Base-by-base conservation (phyloP, 2,797 vertebrate genomes). In the Novumbra hubbsi region DNA sequence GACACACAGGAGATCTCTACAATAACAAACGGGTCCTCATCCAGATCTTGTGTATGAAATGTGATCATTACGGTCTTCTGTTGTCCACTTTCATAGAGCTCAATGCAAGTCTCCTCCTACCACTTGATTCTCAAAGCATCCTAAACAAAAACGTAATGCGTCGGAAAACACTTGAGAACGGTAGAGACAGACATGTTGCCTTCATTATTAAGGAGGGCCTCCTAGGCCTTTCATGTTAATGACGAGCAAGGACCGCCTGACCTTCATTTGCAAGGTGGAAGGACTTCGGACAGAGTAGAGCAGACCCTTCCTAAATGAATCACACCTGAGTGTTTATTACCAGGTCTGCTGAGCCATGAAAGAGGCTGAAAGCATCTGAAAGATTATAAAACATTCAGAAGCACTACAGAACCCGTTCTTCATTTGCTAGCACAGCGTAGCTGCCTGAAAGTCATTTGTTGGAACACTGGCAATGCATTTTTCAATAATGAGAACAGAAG, bases 271-370 rank as follows among this genome's bases (percentile, higher is more conserved):
- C 80, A 71, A 48, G 77, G 79, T 60, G 27, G 27, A 30, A 49
- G 75, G 70, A 55, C 4, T 7, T n/a, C 19, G 4, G 75, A 68
- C 74, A 71, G 73, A 84, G 73, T 21, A 21, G 2, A 60, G 21
- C 55, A 60, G 55, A 9, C 70, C 74, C 73, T 81, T 60, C 28
- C 71, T 79, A 87, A 86, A 81, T 80, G 83, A 89, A 86, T 90
- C 76, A 79, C 89, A 90, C 80, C 67, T 69, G 81, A 14, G 86
- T 89, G 89, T 92, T 93, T 91, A 92, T 91, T 86, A 78, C 50
- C 45, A 19, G 27, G 52, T 60, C 73, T 81, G 78, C 76, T 74
- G 77, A 89, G 78, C 80, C 80, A 77, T 72, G 68, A 71, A 83
- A 81, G 76, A 72, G 57, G 73, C 68, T 63, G 74, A 79, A 45